Conservation (phyloP, 2,888 invertebrate species). For the Macrosoma leucophasiata region DNA sequence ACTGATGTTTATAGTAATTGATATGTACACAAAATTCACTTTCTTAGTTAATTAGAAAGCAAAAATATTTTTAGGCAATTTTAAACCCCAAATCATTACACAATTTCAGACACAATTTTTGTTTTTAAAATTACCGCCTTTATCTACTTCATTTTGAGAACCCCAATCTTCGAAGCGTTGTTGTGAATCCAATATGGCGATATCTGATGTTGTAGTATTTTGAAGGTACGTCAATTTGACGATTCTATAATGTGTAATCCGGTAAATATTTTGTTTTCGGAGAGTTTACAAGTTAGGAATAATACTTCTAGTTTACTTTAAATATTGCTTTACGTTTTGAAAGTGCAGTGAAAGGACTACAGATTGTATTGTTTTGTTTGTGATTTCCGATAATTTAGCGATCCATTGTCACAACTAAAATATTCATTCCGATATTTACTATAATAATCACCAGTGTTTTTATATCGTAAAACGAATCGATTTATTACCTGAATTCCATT, state of each 20-base stretch:
- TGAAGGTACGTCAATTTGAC: slow-evolving; percentile 76
- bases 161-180: slow-evolving; percentile 79
- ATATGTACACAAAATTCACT: too few species aligned
- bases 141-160: slow-evolving; percentile 55
- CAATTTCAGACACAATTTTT: not conserved
- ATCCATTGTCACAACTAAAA: slow-evolving; percentile 45
- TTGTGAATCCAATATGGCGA: slow-evolving; percentile 84
- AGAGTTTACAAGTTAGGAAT: slow-evolving; percentile 37
- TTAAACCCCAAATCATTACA: not conserved
- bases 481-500: slow-evolving; percentile 21
- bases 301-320: slow-evolving; percentile 31
- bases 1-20: too few species aligned
- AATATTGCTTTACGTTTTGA: slow-evolving; percentile 35
- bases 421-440: slow-evolving; percentile 31
- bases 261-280: slow-evolving; percentile 58
- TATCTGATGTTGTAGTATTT: slow-evolving; percentile 75
- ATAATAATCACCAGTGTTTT: slow-evolving; percentile 28
- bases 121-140: slow-evolving; percentile 50
- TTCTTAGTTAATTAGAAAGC: too few species aligned
- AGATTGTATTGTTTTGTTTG: slow-evolving; percentile 74
- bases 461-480: slow-evolving; percentile 23
- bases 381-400: slow-evolving; percentile 67
- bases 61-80: not conserved
- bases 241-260: slow-evolving; percentile 67
- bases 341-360: slow-evolving; percentile 56